A percentile compares a stretch with the other conserved stretches of the same genome.
phyloP scores from a whole-genome alignment of 2,797 vertebrate species.

The Limosa lapponica region DNA sequence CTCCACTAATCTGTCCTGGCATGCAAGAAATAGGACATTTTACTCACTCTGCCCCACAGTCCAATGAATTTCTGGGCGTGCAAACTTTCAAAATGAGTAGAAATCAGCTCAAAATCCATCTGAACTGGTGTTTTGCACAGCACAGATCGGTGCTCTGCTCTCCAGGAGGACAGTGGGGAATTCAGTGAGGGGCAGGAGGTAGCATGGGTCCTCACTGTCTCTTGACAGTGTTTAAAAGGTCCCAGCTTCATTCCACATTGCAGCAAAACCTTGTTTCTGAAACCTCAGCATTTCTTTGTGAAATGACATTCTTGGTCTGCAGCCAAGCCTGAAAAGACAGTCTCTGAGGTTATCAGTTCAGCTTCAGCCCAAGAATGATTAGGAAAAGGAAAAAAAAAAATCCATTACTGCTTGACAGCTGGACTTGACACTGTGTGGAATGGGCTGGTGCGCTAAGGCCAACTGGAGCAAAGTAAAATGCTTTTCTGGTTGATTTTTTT shows the following conservation, averaged over 20 bases:
- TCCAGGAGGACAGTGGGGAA: background rate
- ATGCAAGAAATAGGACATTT: background rate
- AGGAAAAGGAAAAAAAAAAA: background rate
- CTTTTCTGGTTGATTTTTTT: background rate
- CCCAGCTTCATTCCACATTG: background rate
- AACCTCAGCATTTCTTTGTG: conserved; percentile 49
- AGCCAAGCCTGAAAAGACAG: conserved; percentile 30
- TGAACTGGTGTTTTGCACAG: background rate
- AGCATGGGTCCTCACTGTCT: background rate
- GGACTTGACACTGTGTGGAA: background rate
- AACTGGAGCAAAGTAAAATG: conserved; percentile 9
- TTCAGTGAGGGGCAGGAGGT: background rate
- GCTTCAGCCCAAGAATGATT: conserved; percentile 11
- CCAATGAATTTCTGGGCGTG: background rate
- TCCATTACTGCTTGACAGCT: conserved; percentile 2
- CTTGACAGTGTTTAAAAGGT: conserved; percentile 5
- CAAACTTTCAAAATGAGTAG: background rate
- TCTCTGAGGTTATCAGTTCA: conserved; percentile 53
- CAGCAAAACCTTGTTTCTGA: conserved; percentile 37
- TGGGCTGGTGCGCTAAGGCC: background rate
- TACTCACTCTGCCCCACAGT: background rate
- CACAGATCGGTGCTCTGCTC: background rate
- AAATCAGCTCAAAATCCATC: background rate
- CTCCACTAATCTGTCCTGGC: background rate
- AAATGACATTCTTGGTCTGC: conserved; percentile 45